Conservation (phyloP, 2,113 vertebrate genomes). For the Centrocercus urophasianus region DNA sequence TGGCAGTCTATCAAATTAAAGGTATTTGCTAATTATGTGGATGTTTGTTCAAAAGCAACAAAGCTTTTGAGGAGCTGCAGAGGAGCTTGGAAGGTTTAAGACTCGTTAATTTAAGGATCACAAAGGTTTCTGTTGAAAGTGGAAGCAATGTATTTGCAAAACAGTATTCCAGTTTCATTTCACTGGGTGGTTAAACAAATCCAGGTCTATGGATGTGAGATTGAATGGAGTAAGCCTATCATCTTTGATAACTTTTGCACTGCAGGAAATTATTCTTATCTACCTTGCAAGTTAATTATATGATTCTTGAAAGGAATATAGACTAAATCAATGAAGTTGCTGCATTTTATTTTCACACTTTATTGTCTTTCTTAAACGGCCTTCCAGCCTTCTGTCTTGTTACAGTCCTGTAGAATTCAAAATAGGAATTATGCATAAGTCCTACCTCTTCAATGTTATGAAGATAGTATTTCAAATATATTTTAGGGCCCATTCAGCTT, state of each 20-base stretch:
- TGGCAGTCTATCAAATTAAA: not conserved
- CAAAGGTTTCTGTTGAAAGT: not conserved
- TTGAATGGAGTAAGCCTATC: too few relatives aligned
- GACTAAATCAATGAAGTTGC: not conserved
- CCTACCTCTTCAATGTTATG: not conserved
- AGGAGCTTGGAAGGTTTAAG: not conserved
- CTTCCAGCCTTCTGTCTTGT: not conserved
- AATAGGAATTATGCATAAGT: not conserved
- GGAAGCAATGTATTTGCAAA: rapidly evolving
- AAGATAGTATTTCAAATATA: not conserved
- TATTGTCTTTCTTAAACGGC: not conserved
- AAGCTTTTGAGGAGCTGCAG: not conserved
- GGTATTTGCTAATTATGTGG: not conserved
- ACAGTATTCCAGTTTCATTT: not conserved
- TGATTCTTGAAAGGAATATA: not conserved
- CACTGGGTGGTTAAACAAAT: not conserved
- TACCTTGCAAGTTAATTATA: not conserved
- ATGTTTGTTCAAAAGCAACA: not conserved
- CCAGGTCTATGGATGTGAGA: not conserved
- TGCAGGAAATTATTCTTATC: not conserved
- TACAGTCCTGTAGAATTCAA: not conserved
- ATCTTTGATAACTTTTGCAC: not conserved
- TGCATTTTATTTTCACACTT: not conserved
- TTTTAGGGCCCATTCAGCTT: not conserved
- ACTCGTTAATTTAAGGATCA: not conserved